phyloP scores from a whole-genome alignment of 2,113 vertebrate genomes.

The Petrocephalus zakoni region DNA sequence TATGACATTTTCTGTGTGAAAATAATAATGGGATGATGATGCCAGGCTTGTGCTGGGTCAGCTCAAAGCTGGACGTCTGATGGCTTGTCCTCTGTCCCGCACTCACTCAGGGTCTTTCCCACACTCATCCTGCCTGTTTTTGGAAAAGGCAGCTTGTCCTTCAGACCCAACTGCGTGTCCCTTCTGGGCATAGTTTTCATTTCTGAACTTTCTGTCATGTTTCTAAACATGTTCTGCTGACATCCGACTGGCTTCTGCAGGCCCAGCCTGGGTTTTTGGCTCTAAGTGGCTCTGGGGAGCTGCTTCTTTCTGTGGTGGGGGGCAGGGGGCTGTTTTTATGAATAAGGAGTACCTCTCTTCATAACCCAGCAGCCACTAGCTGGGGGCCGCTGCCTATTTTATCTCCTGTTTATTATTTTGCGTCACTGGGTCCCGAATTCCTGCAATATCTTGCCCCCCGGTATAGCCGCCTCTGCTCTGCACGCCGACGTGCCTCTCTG shows the following conservation, averaged over 20 bases:
- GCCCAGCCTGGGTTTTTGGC: not conserved
- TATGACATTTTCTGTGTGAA: constrained; percentile 1
- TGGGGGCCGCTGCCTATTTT: not conserved
- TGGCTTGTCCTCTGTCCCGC: not conserved
- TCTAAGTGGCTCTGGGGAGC: not conserved
- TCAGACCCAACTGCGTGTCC: not conserved
- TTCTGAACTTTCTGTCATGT: not conserved
- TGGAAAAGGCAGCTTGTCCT: not conserved
- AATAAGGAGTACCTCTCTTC: not conserved
- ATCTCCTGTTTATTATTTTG: not conserved
- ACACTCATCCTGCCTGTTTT: not conserved
- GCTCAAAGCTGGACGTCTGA: not conserved
- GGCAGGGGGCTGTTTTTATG: not conserved
- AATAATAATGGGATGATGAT: not conserved
- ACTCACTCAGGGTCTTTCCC: not conserved
- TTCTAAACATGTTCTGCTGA: not conserved
- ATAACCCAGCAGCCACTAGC: not conserved
- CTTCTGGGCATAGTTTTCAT: not conserved
- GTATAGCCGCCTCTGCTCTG: not conserved
- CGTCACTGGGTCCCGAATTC: not conserved
- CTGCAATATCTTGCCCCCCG: not conserved
- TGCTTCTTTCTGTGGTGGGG: not conserved
- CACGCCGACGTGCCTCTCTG: not conserved
- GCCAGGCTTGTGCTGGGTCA: not conserved
- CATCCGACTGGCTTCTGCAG: not conserved